A percentile compares a stretch with the other conserved stretches of the same genome.
Evolutionary conservation across 2,113 vertebrate genomes (phyloP).

Genomic region (Neolamprologus caudopunctatus): DNA sequence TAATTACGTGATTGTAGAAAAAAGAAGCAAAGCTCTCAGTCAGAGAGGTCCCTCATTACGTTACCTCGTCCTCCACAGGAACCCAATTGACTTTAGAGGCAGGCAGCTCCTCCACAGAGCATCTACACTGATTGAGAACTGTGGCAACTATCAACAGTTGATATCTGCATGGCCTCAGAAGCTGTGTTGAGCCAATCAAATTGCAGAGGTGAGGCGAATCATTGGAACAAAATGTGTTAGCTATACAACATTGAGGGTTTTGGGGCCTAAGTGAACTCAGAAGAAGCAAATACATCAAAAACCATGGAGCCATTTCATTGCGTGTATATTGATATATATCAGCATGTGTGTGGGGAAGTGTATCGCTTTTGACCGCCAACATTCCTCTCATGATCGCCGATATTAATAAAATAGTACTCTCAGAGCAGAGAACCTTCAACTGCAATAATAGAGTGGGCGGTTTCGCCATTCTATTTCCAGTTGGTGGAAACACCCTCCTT

Average conservation of each 20-base stretch:
- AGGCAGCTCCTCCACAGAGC: background rate
- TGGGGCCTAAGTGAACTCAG: background rate
- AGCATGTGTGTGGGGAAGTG: background rate
- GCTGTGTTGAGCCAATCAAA: background rate
- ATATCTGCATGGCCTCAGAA: background rate
- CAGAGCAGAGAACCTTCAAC: background rate
- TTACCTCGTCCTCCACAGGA: slow-evolving; percentile 57
- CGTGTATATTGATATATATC: background rate
- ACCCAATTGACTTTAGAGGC: slow-evolving; percentile 58
- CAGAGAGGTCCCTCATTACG: slow-evolving; percentile 60
- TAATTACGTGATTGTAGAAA: slow-evolving; percentile 63
- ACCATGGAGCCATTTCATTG: background rate
- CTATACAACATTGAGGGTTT: background rate
- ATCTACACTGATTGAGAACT: slow-evolving; percentile 40
- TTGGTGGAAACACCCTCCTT: background rate
- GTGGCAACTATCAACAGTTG: slow-evolving; percentile 26
- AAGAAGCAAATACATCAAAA: background rate
- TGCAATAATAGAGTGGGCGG: background rate
- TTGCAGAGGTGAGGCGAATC: background rate
- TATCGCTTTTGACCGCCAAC: background rate
- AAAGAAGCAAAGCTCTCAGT: slow-evolving; percentile 27
- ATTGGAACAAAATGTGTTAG: background rate
- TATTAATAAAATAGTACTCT: slow-evolving; percentile 12
- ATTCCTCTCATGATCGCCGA: slow-evolving; percentile 25
- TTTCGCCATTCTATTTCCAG: background rate